phyloP scores from a whole-genome alignment of 2,113 vertebrate genomes.

The Epinephelus fuscoguttatus region DNA sequence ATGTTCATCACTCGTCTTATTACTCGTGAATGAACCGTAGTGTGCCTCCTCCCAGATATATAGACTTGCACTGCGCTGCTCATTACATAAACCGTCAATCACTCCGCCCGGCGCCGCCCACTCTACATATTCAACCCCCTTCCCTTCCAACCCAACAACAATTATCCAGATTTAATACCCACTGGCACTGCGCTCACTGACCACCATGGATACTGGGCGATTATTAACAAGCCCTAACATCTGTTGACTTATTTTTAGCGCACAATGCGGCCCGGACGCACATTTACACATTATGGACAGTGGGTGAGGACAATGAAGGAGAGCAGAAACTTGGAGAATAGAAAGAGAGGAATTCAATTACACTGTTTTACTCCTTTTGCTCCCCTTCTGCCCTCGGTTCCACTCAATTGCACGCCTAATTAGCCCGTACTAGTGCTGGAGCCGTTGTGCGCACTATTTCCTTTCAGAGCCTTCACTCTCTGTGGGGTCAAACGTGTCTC shows the following conservation, averaged over 20 bases:
- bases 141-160: slow-evolving; percentile 80
- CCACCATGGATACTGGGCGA: slow-evolving; percentile 82
- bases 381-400: slow-evolving; percentile 60
- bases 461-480: slow-evolving; percentile 11
- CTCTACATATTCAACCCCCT: slow-evolving; percentile 85
- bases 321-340: slow-evolving; percentile 31
- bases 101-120: slow-evolving; percentile 85
- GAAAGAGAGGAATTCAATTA: slow-evolving; percentile 66
- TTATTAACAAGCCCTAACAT: slow-evolving; percentile 85
- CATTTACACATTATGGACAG: slow-evolving; percentile 29
- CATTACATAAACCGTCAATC: slow-evolving; percentile 94
- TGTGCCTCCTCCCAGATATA: slow-evolving; percentile 83
- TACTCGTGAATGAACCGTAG: slow-evolving; percentile 83
- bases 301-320: slow-evolving; percentile 42
- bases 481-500: slow-evolving; percentile 41
- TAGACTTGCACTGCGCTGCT: slow-evolving; percentile 89
- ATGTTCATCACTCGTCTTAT: slow-evolving; percentile 73
- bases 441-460: slow-evolving; percentile 44
- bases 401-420: slow-evolving; percentile 77
- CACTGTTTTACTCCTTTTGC: slow-evolving; percentile 15
- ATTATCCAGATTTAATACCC: slow-evolving; percentile 88
- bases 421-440: slow-evolving; percentile 45
- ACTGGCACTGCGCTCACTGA: slow-evolving; percentile 72
- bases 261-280: slow-evolving; percentile 48
- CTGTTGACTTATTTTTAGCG: slow-evolving; percentile 87